Conservation (phyloP, 2,797 vertebrate genomes). For the Podarcis lilfordi region DNA sequence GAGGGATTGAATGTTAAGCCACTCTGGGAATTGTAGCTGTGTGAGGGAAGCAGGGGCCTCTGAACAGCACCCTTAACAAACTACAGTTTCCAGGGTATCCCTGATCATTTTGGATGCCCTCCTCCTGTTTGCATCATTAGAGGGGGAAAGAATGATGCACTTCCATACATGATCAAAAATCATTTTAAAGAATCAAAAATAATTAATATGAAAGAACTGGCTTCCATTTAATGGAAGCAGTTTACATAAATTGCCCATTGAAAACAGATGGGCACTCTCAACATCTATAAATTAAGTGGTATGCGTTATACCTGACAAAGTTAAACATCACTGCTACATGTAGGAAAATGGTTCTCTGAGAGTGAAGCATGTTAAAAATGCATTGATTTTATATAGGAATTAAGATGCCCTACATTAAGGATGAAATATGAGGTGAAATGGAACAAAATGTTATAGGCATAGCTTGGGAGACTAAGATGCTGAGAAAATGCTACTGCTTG, state of each 20-base stretch:
- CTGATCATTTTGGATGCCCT: background rate
- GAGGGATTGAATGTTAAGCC: too few species aligned
- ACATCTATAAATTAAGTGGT: background rate
- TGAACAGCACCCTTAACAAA: too few species aligned
- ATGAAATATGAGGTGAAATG: background rate
- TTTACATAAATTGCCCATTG: constrained; percentile 1
- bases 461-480: background rate
- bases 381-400: constrained; percentile 21
- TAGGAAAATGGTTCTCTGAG: constrained; percentile 3
- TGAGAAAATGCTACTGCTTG: background rate
- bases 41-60: too few species aligned
- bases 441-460: background rate
- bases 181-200: background rate
- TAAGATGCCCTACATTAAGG: background rate
- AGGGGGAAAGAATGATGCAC: background rate
- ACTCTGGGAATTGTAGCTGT: too few species aligned
- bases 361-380: background rate
- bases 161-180: background rate
- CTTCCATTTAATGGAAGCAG: background rate
- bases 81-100: background rate
- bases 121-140: background rate
- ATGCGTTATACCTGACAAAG: background rate
- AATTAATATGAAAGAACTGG: background rate
- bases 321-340: background rate
- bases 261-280: background rate